phyloP scores from a whole-genome alignment of 2,888 invertebrate species.

The Busseola fusca region DNA sequence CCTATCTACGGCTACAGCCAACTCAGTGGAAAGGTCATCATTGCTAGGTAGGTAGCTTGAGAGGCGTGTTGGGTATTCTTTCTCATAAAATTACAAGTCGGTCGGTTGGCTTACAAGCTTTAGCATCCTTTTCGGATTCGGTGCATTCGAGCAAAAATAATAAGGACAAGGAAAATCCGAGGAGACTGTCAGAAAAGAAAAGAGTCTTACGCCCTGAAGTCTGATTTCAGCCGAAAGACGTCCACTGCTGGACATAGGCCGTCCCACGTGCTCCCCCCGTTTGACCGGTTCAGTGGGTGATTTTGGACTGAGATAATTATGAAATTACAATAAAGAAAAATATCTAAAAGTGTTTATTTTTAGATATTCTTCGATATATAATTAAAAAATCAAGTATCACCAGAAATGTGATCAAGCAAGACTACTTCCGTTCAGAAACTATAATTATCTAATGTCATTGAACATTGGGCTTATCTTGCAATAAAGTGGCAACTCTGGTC shows the following conservation, averaged over 20 bases:
- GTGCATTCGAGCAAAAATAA: background rate
- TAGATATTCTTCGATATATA: background rate
- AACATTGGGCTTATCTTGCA: conserved; percentile 8
- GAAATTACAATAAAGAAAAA: background rate
- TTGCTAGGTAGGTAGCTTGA: background rate
- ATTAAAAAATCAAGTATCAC: background rate
- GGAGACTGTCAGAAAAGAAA: background rate
- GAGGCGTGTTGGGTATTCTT: background rate
- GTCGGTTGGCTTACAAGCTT: background rate
- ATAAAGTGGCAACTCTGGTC: conserved; percentile 50
- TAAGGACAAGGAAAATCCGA: background rate
- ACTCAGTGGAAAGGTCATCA: conserved; percentile 18
- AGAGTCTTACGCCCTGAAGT: background rate
- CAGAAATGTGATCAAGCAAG: background rate
- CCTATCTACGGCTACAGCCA: conserved; percentile 3
- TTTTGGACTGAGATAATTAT: background rate
- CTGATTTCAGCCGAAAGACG: background rate
- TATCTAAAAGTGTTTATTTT: background rate
- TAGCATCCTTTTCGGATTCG: background rate
- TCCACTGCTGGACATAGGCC: background rate
- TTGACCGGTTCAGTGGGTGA: background rate
- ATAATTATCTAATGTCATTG: conserved; percentile 28
- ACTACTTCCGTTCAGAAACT: conserved; percentile 42
- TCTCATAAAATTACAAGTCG: background rate
- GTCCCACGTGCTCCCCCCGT: too few relatives aligned